Evolutionary conservation across 2,888 invertebrate genomes (phyloP), one percentile per base, ranked within the genome.

Genomic region (Iphiclides podalirius): DNA sequence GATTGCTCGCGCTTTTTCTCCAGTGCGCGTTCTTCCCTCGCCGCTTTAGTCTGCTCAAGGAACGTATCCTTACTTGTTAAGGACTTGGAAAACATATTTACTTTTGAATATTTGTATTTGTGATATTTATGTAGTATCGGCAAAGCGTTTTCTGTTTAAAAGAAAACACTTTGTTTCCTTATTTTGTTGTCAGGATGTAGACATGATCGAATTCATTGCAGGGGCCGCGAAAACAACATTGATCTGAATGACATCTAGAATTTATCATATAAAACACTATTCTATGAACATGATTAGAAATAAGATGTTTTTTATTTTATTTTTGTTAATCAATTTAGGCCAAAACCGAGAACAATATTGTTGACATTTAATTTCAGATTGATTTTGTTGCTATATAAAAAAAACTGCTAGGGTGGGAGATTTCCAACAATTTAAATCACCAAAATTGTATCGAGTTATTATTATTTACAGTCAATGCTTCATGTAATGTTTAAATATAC

Each of bases 11-110:
- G 91, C 55, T 92, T 92, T 74, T 96, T 95, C 68, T 96, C 97
- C 45, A 94, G 84, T 0, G 96, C 96, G 49, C 98, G 91, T 77
- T 97, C 97, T 74, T 96, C 95, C 52, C 98, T 90, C 9, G 97
- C 97, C 17, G 94, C 95, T 80, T 97, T 97, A 2, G 96, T 95
- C 74, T 96, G 95, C 77, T 96, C 96, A 67, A 98, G 90, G 79
- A 98, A 97, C 61, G 90, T 91, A 63, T 92, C 92, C 78, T 95
- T 95, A 63, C 92, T 91, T 62, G 93, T 82, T 45, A 70, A 58
- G n/a, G 77, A 72, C 60, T 81, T 82, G 8, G 85, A 70, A 71
- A 79, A 88, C 88, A 88, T 88, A 57, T 72, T 73, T 36, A 52
- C 58, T 53, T 42, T 49, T 41, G 59, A 39, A 11, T 60, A 55